Percentiles rank a stretch among this genome's conserved stretches.
phyloP scores from a whole-genome alignment of 2,113 vertebrate species.

The Antigone vipio region DNA sequence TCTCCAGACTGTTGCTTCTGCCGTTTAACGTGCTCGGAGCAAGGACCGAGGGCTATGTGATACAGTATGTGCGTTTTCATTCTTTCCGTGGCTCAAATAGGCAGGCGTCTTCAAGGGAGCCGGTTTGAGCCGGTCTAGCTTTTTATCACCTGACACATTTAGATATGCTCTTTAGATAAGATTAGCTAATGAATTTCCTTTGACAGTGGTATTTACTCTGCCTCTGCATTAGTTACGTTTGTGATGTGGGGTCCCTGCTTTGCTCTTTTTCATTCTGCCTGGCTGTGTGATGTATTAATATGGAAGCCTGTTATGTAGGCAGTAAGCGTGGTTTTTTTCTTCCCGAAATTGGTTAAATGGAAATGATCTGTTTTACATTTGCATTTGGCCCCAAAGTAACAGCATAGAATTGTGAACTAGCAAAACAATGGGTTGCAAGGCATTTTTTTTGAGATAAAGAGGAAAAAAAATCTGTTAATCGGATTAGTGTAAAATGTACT shows the following conservation, averaged over 20 bases:
- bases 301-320: background rate
- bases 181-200: slow-evolving; percentile 13
- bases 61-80: background rate
- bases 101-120: background rate
- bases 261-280: background rate
- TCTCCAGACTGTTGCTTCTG: background rate
- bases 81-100: slow-evolving; percentile 1
- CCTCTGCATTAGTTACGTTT: background rate
- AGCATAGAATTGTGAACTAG: background rate
- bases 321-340: background rate
- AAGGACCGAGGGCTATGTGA: background rate
- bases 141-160: slow-evolving; percentile 20
- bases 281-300: background rate
- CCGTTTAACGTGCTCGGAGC: background rate
- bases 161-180: slow-evolving; percentile 33
- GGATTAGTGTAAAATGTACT: background rate
- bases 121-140: background rate
- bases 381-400: background rate
- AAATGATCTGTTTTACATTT: background rate
- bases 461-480: background rate
- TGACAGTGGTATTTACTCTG: background rate
- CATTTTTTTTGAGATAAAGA: background rate
- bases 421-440: background rate
- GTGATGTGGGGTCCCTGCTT: background rate
- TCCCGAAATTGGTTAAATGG: background rate